phyloP scores from a whole-genome alignment of 2,888 invertebrate genomes.

The Aradus depressus region DNA sequence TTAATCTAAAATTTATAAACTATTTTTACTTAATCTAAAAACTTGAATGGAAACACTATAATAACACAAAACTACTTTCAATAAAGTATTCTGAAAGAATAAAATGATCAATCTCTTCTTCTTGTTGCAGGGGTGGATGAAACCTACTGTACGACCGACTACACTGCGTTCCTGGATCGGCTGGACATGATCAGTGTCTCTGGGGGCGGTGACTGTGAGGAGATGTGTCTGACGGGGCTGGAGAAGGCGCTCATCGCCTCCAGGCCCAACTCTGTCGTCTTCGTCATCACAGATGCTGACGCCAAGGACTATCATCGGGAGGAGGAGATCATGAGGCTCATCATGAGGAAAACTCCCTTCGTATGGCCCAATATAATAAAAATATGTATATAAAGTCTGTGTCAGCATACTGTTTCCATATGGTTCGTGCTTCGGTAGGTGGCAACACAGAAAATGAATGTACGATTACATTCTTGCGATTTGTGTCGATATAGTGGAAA shows the following conservation, averaged over 20 bases:
- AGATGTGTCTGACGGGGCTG: constrained; percentile 57
- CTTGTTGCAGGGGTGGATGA: neutral
- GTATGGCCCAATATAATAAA: constrained; percentile 10
- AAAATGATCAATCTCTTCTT: neutral
- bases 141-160: constrained; percentile 43
- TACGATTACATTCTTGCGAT: too few relatives aligned
- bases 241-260: constrained; percentile 51
- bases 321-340: constrained; percentile 16
- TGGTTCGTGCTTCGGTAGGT: neutral
- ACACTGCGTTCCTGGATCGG: constrained; percentile 46
- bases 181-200: constrained; percentile 47
- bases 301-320: constrained; percentile 47
- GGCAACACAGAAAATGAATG: too few relatives aligned
- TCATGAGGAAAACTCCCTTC: constrained; percentile 16
- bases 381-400: too few relatives aligned
- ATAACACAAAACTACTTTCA: too few relatives aligned
- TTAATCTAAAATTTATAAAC: too few relatives aligned
- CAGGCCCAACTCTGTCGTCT: constrained; percentile 55
- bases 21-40: too few relatives aligned
- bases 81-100: neutral
- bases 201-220: constrained; percentile 66
- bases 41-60: too few relatives aligned
- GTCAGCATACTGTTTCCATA: too few relatives aligned
- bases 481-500: too few relatives aligned
- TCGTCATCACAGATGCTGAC: constrained; percentile 66